phyloP scores from a whole-genome alignment of 2,797 vertebrate species.

The Thamnophis elegans region DNA sequence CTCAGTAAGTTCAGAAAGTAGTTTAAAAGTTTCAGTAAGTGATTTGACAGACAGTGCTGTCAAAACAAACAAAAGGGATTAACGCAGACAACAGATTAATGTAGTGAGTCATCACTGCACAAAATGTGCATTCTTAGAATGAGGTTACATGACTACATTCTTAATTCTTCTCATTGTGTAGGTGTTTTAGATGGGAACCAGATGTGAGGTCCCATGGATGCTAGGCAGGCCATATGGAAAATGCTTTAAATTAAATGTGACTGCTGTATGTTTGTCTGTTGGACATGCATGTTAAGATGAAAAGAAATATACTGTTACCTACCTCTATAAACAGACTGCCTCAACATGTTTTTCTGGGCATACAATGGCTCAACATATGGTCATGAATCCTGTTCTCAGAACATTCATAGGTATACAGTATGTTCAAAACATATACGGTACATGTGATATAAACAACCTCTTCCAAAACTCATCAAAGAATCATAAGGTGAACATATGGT shows the following conservation, averaged over 20 bases:
- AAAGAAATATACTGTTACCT: not conserved
- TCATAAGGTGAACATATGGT: not conserved
- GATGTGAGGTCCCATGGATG: constrained; percentile 4
- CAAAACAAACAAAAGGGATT: constrained; percentile 15
- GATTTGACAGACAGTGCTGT: constrained; percentile 9
- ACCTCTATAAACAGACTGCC: not conserved
- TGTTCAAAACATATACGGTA: not conserved
- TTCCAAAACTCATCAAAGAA: not conserved
- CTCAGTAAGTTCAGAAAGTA: not conserved
- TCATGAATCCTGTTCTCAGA: not conserved
- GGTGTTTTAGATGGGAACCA: constrained; percentile 27
- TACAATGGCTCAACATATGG: not conserved
- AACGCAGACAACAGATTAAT: not conserved
- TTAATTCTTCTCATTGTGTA: constrained; percentile 19
- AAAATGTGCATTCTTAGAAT: constrained; percentile 1
- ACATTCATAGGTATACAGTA: not conserved
- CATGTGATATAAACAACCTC: not conserved
- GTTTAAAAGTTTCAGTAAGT: not conserved
- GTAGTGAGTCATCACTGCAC: not conserved
- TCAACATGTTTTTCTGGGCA: too few relatives aligned
- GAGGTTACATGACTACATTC: constrained; percentile 22
- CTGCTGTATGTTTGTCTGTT: not conserved
- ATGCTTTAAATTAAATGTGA: not conserved
- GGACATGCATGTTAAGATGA: not conserved
- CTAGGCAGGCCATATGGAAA: not conserved